Conservation (phyloP, 2,888 invertebrate species). For the Chloroclystis v-ata region DNA sequence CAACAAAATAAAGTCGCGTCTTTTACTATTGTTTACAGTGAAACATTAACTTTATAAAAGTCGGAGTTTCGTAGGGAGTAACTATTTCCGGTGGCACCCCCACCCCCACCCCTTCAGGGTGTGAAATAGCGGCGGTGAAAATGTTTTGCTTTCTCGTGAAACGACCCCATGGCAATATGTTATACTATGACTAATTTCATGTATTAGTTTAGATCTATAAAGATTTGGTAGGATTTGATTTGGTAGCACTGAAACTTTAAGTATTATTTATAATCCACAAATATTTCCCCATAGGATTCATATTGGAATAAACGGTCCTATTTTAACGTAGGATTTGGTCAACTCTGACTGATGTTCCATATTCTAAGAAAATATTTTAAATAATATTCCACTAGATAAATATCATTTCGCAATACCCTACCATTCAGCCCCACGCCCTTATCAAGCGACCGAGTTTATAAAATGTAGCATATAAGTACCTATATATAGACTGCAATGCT, state of each 20-base stretch:
- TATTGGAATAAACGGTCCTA: too few species aligned
- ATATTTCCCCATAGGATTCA: too few species aligned
- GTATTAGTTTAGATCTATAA: neutral
- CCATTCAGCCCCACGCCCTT: neutral
- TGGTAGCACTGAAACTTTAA: too few species aligned
- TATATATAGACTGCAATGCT: conserved; percentile 6
- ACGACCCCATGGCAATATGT: conserved; percentile 9
- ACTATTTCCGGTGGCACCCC: conserved; percentile 19
- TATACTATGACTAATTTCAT: neutral
- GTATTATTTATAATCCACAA: too few species aligned
- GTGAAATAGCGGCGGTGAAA: conserved; percentile 14
- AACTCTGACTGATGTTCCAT: too few species aligned
- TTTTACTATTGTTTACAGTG: neutral
- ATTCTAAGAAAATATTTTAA: too few species aligned
- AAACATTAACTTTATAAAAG: conserved; percentile 11
- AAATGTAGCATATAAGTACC: too few species aligned
- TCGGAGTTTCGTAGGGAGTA: conserved; percentile 3
- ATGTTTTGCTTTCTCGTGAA: conserved; percentile 9
- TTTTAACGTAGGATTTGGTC: too few species aligned
- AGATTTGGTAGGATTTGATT: neutral
- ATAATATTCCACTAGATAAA: too few species aligned
- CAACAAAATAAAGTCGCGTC: neutral
- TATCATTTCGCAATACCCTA: neutral
- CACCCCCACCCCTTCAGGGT: conserved; percentile 16
- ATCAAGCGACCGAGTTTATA: too few species aligned